These are phyloP conservation scores for Hylaea fasciaria DNA, from an alignment of 2,888 invertebrate genomes.

Conservation along the genomic window DNA sequence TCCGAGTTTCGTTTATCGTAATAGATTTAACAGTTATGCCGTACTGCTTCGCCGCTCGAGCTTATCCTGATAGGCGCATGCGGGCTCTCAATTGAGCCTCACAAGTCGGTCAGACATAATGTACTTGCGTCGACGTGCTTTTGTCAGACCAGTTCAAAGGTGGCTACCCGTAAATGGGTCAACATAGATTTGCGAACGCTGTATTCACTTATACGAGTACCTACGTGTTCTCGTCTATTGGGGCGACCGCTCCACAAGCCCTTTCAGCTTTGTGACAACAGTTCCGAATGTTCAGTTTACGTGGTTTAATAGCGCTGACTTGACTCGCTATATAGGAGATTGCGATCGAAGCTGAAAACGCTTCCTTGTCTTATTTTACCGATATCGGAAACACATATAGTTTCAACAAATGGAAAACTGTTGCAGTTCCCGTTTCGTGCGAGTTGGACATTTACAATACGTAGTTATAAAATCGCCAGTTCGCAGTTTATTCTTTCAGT, in stretches of 20 bases:
- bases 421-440: constrained; percentile 40
- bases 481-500: constrained; percentile 34
- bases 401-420: constrained; percentile 39
- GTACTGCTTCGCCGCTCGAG: constrained; percentile 54
- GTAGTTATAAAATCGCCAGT: constrained; percentile 34
- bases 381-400: constrained; percentile 41
- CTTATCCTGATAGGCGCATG: constrained; percentile 64
- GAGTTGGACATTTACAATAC: constrained; percentile 27
- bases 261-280: constrained; percentile 59
- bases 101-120: constrained; percentile 68
- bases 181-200: constrained; percentile 67
- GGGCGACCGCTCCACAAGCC: constrained; percentile 57
- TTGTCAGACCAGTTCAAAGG: constrained; percentile 77
- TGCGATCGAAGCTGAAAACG: constrained; percentile 34
- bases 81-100: constrained; percentile 76
- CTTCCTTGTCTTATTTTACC: constrained; percentile 36
- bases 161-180: constrained; percentile 77
- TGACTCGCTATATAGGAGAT: constrained; percentile 23
- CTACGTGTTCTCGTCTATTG: constrained; percentile 53
- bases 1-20: constrained; percentile 57
- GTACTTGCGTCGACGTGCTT: constrained; percentile 77
- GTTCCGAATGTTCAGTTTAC: constrained; percentile 51
- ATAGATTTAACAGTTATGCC: constrained; percentile 57
- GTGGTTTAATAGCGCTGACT: constrained; percentile 46
- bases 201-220: constrained; percentile 57